Base-by-base conservation (phyloP, 2,797 vertebrate genomes). In the Saguinus oedipus region DNA sequence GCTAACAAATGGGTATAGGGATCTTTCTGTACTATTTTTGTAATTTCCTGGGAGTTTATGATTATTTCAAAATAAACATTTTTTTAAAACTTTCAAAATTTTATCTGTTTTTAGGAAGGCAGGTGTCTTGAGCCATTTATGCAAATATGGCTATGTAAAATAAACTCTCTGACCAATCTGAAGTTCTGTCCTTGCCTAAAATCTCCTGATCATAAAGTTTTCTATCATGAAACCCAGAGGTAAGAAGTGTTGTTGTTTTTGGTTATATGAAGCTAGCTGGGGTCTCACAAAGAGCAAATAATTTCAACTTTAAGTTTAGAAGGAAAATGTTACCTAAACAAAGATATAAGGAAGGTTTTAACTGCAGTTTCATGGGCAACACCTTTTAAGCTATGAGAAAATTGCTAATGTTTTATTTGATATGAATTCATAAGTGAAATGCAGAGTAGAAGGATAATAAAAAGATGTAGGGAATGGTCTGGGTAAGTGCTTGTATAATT, bases 271-370 rank as follows among this genome's bases (percentile, higher is more conserved):
- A 55, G 14, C 12, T 82, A 53, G 14, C 2, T 44, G 59, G 42
- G 44, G 75, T 36, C 44, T 61, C 26, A 33, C 1, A n/a, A 87
- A 68, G 44, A 70, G 24, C 39, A 76, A 89, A 82, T 74, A 53
- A 86, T 94, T 87, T 93, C 42, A 94, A 89, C 15, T 59, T 53
- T 70, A 83, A 57, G 13, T 24, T 80, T 97, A 70, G 75, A 87
- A 27, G 81, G 75, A 70, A 89, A 50, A 46, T 82, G 13, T 91
- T 91, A 93, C 14, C 50, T 78, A 92, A 94, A 64, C 13, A 64
- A 88, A 94, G 12, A 12, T 39, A 17, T 13, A 89, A 79, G 42
- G 10, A 15, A 93, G 36, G 14, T n/a, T 90, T 78, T 83, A 78
- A 83, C 9, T 2, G 1, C 26, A 72, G 33, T 88, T 94, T 88